Evolutionary conservation across 2,113 vertebrate species (phyloP).

Genomic region (Oxygymnocypris stewartii): DNA sequence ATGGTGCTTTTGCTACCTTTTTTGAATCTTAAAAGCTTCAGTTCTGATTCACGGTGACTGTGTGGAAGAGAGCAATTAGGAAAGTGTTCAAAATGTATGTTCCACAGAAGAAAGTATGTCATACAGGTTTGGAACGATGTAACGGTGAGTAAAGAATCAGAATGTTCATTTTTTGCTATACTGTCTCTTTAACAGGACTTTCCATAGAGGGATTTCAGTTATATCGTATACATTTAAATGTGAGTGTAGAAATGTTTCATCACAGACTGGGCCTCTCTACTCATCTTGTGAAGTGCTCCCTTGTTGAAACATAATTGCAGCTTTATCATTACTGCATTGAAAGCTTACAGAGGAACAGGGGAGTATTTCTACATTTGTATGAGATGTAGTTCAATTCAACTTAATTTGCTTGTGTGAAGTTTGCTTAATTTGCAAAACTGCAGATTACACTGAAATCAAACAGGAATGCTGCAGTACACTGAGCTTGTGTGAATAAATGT

Average conservation of each 20-base stretch:
- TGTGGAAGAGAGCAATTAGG: neutral
- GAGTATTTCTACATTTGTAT: slow-evolving; percentile 32
- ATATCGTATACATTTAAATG: slow-evolving; percentile 3
- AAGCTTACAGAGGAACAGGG: slow-evolving; percentile 23
- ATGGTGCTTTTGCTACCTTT: neutral
- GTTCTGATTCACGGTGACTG: neutral
- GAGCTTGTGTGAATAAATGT: slow-evolving; percentile 55
- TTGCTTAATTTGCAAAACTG: slow-evolving; percentile 45
- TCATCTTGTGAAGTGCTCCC: slow-evolving; percentile 15
- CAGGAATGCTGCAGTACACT: slow-evolving; percentile 26
- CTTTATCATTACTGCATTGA: slow-evolving; percentile 20
- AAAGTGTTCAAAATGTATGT: neutral
- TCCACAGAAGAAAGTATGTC: neutral
- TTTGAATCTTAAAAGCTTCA: neutral
- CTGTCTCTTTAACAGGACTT: slow-evolving; percentile 14
- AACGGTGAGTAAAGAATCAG: neutral
- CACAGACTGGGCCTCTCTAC: neutral
- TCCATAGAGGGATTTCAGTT: slow-evolving; percentile 6
- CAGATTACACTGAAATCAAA: slow-evolving; percentile 43
- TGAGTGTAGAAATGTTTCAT: slow-evolving; percentile 16
- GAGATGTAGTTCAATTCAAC: slow-evolving; percentile 13
- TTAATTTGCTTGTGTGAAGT: slow-evolving; percentile 43
- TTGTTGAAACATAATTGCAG: slow-evolving; percentile 24
- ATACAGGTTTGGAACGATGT: neutral
- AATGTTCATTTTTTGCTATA: neutral